These are phyloP conservation scores for Ptiloglossa arizonensis DNA, from an alignment of 1,140 invertebrate genomes.

Conservation along the genomic window DNA sequence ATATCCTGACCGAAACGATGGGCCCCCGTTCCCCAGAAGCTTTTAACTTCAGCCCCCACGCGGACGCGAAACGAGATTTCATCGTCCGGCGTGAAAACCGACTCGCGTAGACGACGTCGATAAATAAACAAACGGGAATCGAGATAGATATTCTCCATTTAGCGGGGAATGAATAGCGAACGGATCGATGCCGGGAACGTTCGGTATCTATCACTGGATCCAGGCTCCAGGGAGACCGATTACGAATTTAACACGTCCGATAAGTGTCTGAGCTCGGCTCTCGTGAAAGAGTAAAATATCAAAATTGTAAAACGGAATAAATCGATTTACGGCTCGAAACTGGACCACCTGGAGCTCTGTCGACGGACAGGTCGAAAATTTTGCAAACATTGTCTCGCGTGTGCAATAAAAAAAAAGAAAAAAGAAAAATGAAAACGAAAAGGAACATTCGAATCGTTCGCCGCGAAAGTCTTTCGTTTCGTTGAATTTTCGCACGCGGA, in stretches of 20 bases:
- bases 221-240: background rate
- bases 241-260: no score
- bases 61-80: conserved; percentile 52
- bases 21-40: conserved; percentile 29
- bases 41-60: conserved; percentile 55
- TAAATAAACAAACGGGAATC: conserved; percentile 29
- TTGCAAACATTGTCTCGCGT: no score
- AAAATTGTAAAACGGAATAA: no score
- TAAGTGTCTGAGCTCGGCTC: no score
- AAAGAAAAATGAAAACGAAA: no score
- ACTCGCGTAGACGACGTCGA: conserved; percentile 4
- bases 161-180: background rate
- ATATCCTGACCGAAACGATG: conserved; percentile 67
- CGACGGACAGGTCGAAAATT: no score
- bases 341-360: no score
- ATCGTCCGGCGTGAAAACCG: conserved; percentile 20
- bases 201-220: background rate
- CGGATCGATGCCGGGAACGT: conserved; percentile 5
- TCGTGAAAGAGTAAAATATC: no score
- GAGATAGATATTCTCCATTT: conserved; percentile 19
- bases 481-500: no score
- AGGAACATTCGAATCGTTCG: no score
- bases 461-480: conserved; percentile 1
- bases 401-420: no score
- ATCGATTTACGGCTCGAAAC: no score